A percentile compares a stretch with the other conserved stretches of the same genome.
Conservation (phyloP, 2,888 invertebrate genomes). For the Bugulina stolonifera region DNA sequence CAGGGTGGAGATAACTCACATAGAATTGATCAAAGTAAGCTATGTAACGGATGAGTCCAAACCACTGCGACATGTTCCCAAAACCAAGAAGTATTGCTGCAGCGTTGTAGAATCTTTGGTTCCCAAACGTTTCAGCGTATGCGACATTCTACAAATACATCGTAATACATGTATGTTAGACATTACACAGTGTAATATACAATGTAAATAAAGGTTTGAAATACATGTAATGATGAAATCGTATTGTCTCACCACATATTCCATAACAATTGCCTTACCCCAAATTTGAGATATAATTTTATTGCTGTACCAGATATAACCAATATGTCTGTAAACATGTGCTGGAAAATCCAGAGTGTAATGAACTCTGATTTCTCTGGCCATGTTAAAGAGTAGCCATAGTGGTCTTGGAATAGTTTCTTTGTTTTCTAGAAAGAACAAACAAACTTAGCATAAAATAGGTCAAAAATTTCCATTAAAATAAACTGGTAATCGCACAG, state of each 20-base stretch:
- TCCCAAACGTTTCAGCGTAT: neutral
- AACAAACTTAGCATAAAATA: too few species aligned
- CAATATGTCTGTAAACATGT: slow-evolving; percentile 91
- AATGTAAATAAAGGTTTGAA: too few species aligned
- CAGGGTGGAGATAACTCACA: slow-evolving; percentile 57
- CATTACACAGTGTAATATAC: too few species aligned
- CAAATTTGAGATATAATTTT: slow-evolving; percentile 88
- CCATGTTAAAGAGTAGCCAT: slow-evolving; percentile 66
- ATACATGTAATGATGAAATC: too few species aligned
- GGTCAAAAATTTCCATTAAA: too few species aligned
- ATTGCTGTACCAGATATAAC: slow-evolving; percentile 89
- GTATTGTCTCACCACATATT: too few species aligned
- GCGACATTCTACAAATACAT: too few species aligned
- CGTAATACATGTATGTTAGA: neutral
- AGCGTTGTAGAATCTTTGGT: neutral
- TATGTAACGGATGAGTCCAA: slow-evolving; percentile 89
- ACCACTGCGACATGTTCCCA: slow-evolving; percentile 93
- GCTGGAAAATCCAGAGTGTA: slow-evolving; percentile 76
- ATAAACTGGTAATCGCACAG: too few species aligned
- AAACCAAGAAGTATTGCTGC: slow-evolving; percentile 74
- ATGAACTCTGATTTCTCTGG: slow-evolving; percentile 82
- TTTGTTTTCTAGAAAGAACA: slow-evolving; percentile 53
- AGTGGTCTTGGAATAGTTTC: slow-evolving; percentile 61
- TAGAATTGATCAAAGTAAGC: slow-evolving; percentile 98
- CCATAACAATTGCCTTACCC: too few species aligned